Conservation (phyloP, 2,888 invertebrate species). For the Hypomecis punctinalis region DNA sequence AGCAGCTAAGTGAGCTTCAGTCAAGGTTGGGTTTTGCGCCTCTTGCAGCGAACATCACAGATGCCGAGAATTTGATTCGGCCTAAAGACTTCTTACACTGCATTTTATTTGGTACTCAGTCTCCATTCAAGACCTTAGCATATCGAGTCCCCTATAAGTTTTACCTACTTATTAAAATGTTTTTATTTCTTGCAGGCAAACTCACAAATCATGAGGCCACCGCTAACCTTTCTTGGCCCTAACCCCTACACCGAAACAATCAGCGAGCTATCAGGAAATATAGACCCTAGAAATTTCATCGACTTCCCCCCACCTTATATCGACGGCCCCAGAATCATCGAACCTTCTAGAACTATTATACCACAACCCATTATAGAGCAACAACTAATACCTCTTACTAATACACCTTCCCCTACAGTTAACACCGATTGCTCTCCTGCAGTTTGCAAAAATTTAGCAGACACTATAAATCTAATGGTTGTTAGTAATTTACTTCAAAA, state of each 20-base stretch:
- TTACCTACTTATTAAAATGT: background rate
- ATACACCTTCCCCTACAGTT: constrained; percentile 54
- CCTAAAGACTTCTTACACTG: too few species aligned
- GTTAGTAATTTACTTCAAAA: constrained; percentile 66
- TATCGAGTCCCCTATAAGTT: too few species aligned
- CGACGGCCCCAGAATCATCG: constrained; percentile 7
- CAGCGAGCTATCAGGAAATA: constrained; percentile 26
- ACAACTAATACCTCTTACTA: constrained; percentile 35
- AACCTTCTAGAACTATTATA: constrained; percentile 10
- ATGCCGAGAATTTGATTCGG: too few species aligned
- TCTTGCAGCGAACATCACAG: too few species aligned
- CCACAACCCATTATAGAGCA: constrained; percentile 4
- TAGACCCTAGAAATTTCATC: constrained; percentile 16
- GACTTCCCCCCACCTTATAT: constrained; percentile 18
- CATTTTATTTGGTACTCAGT: too few species aligned
- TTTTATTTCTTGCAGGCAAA: constrained; percentile 49
- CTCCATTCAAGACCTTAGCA: too few species aligned
- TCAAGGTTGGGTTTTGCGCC: too few species aligned
- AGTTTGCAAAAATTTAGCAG: constrained; percentile 67
- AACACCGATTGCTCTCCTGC: constrained; percentile 71
- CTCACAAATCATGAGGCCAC: constrained; percentile 54
- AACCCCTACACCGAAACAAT: constrained; percentile 5
- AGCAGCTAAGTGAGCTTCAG: too few species aligned
- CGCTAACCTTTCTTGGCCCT: constrained; percentile 26
- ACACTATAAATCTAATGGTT: constrained; percentile 71